These are phyloP conservation scores for Rachycentron canadum DNA, from an alignment of 2,797 vertebrate genomes.

Conservation along the genomic window DNA sequence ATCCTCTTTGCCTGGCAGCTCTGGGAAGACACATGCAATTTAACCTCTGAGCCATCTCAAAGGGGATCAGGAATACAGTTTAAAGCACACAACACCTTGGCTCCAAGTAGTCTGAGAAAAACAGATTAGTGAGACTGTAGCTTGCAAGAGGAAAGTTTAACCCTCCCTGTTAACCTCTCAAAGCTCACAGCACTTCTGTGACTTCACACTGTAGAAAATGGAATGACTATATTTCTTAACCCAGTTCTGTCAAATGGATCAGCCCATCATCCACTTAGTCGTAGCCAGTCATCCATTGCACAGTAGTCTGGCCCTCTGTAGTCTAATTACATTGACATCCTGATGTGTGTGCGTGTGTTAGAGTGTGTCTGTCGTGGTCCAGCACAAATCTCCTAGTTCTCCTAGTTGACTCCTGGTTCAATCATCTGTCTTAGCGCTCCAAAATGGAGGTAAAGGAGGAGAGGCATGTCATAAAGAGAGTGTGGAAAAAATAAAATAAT, in stretches of 20 bases:
- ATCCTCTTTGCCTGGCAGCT: constrained; percentile 45
- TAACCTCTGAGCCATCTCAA: constrained; percentile 45
- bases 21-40: constrained; percentile 69
- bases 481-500: constrained; percentile 5
- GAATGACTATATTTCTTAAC: constrained; percentile 75
- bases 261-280: constrained; percentile 69
- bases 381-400: constrained; percentile 46
- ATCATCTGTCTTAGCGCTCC: constrained; percentile 21
- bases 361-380: constrained; percentile 23
- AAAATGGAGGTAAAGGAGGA: constrained; percentile 24
- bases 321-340: constrained; percentile 78
- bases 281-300: constrained; percentile 72
- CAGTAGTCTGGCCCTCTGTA: constrained; percentile 59
- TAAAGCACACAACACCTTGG: constrained; percentile 14
- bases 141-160: constrained; percentile 44
- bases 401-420: constrained; percentile 38
- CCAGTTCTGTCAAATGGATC: constrained; percentile 83
- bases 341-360: constrained; percentile 27
- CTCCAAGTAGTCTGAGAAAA: constrained; percentile 31
- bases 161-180: constrained; percentile 30
- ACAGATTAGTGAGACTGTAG: constrained; percentile 42
- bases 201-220: constrained; percentile 46
- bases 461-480: constrained; percentile 18
- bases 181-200: constrained; percentile 37
- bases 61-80: constrained; percentile 22